These are phyloP conservation scores for Steatocranus sp. DNA, from an alignment of 2,797 vertebrate genomes.

Conservation along the genomic window DNA sequence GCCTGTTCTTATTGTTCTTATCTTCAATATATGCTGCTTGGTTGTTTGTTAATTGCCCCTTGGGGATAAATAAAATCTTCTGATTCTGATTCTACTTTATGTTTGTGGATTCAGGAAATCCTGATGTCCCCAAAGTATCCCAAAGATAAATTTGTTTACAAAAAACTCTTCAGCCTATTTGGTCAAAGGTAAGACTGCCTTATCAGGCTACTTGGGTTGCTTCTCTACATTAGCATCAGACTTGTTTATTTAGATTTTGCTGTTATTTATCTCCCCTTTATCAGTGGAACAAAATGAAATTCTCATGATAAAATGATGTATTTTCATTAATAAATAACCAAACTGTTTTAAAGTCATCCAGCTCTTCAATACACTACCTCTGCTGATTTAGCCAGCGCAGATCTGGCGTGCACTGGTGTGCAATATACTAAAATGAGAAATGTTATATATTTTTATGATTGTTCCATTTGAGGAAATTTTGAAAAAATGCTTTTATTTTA, in stretches of 20 bases:
- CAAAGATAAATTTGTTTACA: slow-evolving; percentile 77
- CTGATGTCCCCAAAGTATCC: slow-evolving; percentile 86
- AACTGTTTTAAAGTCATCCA: not conserved
- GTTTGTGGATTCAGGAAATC: slow-evolving; percentile 73
- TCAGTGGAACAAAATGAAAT: not conserved
- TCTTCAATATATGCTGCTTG: not conserved
- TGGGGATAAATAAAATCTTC: not conserved
- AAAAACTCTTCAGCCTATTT: slow-evolving; percentile 75
- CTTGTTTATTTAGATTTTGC: not conserved
- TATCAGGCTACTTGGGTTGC: not conserved
- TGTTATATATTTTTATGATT: not conserved
- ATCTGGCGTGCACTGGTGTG: not conserved
- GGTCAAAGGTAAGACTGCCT: slow-evolving; percentile 77
- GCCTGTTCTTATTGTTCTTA: not conserved
- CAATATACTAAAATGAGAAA: not conserved
- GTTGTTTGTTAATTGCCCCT: not conserved
- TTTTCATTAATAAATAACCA: not conserved
- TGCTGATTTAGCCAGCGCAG: not conserved
- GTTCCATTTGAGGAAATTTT: not conserved
- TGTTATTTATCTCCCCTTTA: not conserved
- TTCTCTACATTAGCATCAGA: not conserved
- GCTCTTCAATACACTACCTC: not conserved
- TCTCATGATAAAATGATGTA: not conserved
- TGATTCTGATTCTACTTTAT: not conserved
- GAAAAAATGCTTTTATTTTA: not conserved